Evolutionary conservation across 2,888 invertebrate genomes (phyloP), one percentile per base, ranked within the genome.

Genomic region (Drosophila putrida): DNA sequence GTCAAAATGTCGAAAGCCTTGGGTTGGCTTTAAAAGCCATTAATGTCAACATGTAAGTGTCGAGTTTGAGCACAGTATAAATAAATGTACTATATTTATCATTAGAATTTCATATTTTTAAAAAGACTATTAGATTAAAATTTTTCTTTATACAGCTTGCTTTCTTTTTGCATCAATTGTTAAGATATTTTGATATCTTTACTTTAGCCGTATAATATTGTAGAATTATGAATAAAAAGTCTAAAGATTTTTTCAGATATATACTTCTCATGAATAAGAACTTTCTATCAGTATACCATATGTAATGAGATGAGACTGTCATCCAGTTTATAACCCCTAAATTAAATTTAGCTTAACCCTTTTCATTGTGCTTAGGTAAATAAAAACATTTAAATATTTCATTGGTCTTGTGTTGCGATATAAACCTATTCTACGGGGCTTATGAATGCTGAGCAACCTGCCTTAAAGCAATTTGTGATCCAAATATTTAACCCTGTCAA

Each of bases 11-110:
- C 51, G 15, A 20, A 0, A 6, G 43, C 41, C 36, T 9, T 53
- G 25, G 31, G 57, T 6, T 46, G 69, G 68, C 68, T 75, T 78
- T 68, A 65, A 78, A 75, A 58, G 53, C 64, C 62, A 77, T 75
- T 67, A 58, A 71, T 41, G 50, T 15, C 43, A 63, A 66, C 44
- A 49, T 43, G 50, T 47, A 39, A 27, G 51, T 28, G 43, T 13
- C 5, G 25, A 43, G 60, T 35, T 61, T 43, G 39, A 65, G 65
- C 51, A 58, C 41, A 53, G 39, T 44, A 53, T 31, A 64, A 74
- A 73, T 39, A 61, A n/a, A 4, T 25, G 9, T 6, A 8, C 20
- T 20, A 20, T 2, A 20, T 20, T 20, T 20, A 20, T 20, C 20
- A 20, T 20, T 1, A 20, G 3, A 20, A 20, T 20, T 20, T 20